Percentiles rank a stretch among this genome's conserved stretches.
Conservation (phyloP, 2,888 invertebrate genomes). For the Clostera curtula region DNA sequence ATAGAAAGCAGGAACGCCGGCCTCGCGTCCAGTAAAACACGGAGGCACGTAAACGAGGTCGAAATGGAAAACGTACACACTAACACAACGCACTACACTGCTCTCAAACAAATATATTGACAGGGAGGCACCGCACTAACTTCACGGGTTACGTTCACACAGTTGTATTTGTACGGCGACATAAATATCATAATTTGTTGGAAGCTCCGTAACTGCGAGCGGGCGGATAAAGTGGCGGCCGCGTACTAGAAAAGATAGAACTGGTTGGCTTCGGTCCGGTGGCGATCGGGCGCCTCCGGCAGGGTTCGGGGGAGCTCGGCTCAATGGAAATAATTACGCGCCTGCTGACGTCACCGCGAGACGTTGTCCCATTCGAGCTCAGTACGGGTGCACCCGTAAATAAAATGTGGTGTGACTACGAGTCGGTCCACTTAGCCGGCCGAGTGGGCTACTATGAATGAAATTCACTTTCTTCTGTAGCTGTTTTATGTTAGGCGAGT, state of each 20-base stretch:
- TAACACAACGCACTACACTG: conserved; percentile 40
- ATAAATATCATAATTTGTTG: conserved; percentile 27
- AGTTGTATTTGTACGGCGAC: too few relatives aligned
- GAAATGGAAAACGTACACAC: conserved; percentile 46
- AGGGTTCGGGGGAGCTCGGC: conserved; percentile 45
- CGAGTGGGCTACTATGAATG: conserved; percentile 2
- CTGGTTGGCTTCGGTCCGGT: conserved; percentile 59
- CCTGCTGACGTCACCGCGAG: conserved; percentile 53
- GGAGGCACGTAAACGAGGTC: conserved; percentile 53
- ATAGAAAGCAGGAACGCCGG: conserved; percentile 44
- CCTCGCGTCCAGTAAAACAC: conserved; percentile 39
- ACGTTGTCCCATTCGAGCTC: conserved; percentile 23
- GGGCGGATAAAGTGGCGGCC: conserved; percentile 46
- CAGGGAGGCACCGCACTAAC: conserved; percentile 17
- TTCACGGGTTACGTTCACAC: conserved; percentile 25
- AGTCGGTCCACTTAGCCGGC: too few relatives aligned
- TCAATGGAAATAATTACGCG: conserved; percentile 51
- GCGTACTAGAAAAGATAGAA: conserved; percentile 64
- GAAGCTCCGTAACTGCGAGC: conserved; percentile 30
- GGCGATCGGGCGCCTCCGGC: conserved; percentile 45
- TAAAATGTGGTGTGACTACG: too few relatives aligned
- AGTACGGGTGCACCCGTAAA: conserved; percentile 2
- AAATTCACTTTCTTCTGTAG: neutral
- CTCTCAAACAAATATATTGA: conserved; percentile 25
- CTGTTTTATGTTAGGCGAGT: neutral